These are phyloP conservation scores for Hestina assimilis DNA, from an alignment of 1,140 invertebrate species.

Conservation along the genomic window DNA sequence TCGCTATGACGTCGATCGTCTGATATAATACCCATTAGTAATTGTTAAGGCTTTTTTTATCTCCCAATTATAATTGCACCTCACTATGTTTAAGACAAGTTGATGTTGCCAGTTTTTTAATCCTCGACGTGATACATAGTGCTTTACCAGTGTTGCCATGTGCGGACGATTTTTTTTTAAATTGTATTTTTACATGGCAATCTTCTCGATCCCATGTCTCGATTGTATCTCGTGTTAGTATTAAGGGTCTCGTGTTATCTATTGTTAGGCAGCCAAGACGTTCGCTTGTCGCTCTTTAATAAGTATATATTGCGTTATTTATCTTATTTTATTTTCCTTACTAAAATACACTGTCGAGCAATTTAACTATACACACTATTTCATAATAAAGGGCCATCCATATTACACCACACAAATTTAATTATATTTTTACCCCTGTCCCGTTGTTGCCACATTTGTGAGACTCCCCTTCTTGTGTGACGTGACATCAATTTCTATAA, in stretches of 20 bases:
- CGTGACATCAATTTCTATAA: no score
- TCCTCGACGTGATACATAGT: conserved; percentile 14
- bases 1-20: background rate
- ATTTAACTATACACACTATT: background rate
- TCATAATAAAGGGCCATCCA: no score
- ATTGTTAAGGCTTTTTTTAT: conserved; percentile 30
- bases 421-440: no score
- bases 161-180: background rate
- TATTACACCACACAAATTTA: no score
- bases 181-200: conserved; percentile 4
- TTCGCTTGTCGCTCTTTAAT: conserved; percentile 61
- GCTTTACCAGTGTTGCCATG: conserved; percentile 5
- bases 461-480: no score
- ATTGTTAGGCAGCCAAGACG: conserved; percentile 68
- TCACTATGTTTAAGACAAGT: conserved; percentile 26
- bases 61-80: conserved; percentile 28
- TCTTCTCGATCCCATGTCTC: conserved; percentile 24
- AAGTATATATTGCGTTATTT: conserved; percentile 34
- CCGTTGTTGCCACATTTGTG: no score
- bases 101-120: conserved; percentile 25
- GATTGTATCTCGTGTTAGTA: conserved; percentile 60
- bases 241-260: conserved; percentile 74
- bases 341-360: conserved; percentile 23
- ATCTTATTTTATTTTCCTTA: background rate
- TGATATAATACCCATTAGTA: conserved; percentile 7